Conservation (phyloP, 2,888 invertebrate genomes). For the Stenoptilia bipunctidactyla region DNA sequence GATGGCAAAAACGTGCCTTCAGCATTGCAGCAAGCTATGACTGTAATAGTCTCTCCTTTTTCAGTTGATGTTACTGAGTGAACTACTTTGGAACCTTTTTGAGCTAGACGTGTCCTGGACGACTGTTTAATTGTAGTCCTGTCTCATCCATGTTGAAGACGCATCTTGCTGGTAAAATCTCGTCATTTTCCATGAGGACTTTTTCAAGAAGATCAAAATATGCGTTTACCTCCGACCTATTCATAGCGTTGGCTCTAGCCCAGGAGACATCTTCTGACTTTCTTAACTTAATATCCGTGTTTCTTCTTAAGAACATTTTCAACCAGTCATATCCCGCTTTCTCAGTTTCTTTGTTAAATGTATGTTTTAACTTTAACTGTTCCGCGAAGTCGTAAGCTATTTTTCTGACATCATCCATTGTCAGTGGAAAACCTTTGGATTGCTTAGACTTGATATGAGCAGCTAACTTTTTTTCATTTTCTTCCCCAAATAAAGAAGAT, state of each 20-base stretch:
- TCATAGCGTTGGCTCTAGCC: conserved; percentile 19
- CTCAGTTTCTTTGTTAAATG: conserved; percentile 3
- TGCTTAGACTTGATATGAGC: background rate
- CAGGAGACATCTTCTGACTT: conserved; percentile 24
- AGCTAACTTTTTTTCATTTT: background rate
- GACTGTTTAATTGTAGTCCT: conserved; percentile 23
- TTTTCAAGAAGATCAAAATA: conserved; percentile 16
- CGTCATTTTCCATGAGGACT: conserved; percentile 14
- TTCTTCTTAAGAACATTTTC: conserved; percentile 5
- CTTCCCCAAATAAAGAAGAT: background rate
- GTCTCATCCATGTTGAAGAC: conserved; percentile 34
- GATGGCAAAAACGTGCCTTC: conserved; percentile 4
- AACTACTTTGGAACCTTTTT: conserved; percentile 20
- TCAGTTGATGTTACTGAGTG: conserved; percentile 6
- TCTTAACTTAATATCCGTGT: conserved; percentile 18
- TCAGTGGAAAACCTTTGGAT: background rate
- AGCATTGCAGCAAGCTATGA: conserved; percentile 6
- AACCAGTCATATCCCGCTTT: conserved; percentile 3
- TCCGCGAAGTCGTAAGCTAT: conserved; percentile 9
- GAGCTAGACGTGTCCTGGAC: conserved; percentile 25
- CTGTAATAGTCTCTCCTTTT: conserved; percentile 7
- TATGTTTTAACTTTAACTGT: conserved; percentile 3
- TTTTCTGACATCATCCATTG: background rate
- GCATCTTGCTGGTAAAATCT: conserved; percentile 15
- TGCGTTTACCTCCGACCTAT: conserved; percentile 19